These are phyloP conservation scores for Menura novaehollandiae DNA, from an alignment of 2,113 vertebrate species.

Conservation along the genomic window DNA sequence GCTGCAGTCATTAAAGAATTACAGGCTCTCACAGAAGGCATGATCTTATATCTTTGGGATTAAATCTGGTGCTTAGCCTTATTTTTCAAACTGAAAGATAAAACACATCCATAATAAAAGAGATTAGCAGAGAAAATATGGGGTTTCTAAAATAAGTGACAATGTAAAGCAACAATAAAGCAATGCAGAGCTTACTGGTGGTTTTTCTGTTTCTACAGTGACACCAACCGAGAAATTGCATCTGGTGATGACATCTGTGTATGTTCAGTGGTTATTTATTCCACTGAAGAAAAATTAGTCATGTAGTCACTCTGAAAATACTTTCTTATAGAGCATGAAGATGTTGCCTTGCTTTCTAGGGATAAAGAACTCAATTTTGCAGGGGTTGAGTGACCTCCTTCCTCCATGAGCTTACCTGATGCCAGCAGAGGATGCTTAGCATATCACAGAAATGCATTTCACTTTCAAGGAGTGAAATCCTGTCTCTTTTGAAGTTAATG, in stretches of 20 bases:
- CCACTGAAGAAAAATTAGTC: background rate
- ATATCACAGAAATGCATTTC: background rate
- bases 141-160: background rate
- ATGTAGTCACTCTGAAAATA: background rate
- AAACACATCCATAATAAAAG: slow-evolving; percentile 1
- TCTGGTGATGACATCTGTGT: slow-evolving; percentile 23
- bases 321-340: background rate
- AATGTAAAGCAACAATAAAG: background rate
- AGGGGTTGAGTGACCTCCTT: background rate
- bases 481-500: background rate
- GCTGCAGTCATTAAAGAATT: slow-evolving; percentile 10
- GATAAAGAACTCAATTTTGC: background rate
- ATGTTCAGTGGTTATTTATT: background rate
- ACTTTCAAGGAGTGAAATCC: background rate
- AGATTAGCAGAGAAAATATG: background rate
- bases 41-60: background rate
- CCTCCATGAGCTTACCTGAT: background rate
- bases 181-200: background rate
- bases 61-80: slow-evolving; percentile 11
- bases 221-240: background rate
- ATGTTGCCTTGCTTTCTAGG: background rate
- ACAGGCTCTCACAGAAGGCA: background rate
- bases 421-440: background rate
- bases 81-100: slow-evolving; percentile 12
- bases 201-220: background rate